Percentiles rank a stretch among this genome's conserved stretches.
Conservation (phyloP, 2,888 invertebrate genomes). For the Coremacera marginata region DNA sequence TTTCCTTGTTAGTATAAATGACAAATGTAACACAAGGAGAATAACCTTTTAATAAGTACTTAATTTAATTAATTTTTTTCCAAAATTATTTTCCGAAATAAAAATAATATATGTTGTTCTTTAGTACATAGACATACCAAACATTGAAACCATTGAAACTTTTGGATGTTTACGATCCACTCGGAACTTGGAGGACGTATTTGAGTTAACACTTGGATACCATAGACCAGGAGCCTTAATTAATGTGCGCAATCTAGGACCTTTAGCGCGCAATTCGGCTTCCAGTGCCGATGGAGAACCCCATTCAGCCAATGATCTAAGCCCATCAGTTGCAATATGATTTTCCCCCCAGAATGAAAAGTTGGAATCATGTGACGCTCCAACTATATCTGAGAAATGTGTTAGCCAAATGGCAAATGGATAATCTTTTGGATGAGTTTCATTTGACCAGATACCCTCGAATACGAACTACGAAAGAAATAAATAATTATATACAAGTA, state of each 20-base stretch:
- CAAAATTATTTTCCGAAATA: too few relatives aligned
- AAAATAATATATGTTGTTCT: too few relatives aligned
- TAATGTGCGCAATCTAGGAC: conserved; percentile 81
- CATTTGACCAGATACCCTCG: conserved; percentile 95
- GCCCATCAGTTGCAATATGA: conserved; percentile 87
- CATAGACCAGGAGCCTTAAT: conserved; percentile 91
- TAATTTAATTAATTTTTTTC: too few relatives aligned
- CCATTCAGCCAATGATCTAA: conserved; percentile 77
- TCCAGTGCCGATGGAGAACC: conserved; percentile 91
- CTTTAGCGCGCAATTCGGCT: conserved; percentile 88
- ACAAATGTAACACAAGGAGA: too few relatives aligned
- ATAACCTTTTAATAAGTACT: too few relatives aligned
- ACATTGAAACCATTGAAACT: conserved; percentile 89
- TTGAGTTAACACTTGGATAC: conserved; percentile 88
- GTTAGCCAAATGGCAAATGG: conserved; percentile 91
- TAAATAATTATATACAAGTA: background rate
- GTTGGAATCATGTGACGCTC: conserved; percentile 90
- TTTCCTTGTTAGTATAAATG: too few relatives aligned
- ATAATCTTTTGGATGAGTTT: conserved; percentile 96
- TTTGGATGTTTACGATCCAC: conserved; percentile 88
- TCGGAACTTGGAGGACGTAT: conserved; percentile 84
- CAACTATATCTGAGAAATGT: conserved; percentile 97
- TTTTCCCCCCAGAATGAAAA: conserved; percentile 94
- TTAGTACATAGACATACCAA: conserved; percentile 73
- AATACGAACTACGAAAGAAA: conserved; percentile 76